Conservation (phyloP, 1,140 invertebrate species). For the Sycophila sp. region DNA sequence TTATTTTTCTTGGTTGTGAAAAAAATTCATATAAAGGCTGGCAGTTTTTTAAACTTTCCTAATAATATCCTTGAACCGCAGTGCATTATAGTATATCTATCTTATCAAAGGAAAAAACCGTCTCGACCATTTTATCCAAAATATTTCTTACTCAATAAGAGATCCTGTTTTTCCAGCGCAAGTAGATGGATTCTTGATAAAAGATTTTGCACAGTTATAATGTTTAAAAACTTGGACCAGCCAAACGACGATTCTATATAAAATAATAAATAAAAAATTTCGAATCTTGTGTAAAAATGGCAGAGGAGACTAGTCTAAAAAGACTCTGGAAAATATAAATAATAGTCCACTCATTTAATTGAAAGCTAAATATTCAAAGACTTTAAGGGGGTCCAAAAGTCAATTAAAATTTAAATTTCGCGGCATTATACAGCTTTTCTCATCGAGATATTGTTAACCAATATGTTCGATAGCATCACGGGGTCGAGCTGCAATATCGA, state of each 20-base stretch:
- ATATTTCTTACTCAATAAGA: not conserved
- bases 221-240: slow-evolving; percentile 15
- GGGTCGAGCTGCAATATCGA: too few relatives aligned
- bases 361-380: too few relatives aligned
- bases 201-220: not conserved
- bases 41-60: slow-evolving; percentile 13
- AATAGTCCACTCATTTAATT: too few relatives aligned
- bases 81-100: not conserved
- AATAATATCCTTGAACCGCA: not conserved
- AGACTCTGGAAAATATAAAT: not conserved
- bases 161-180: not conserved
- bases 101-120: not conserved
- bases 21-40: slow-evolving; percentile 8
- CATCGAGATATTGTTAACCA: too few relatives aligned
- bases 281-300: not conserved
- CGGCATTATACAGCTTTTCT: too few relatives aligned
- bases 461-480: too few relatives aligned
- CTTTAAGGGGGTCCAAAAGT: too few relatives aligned
- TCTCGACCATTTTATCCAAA: not conserved
- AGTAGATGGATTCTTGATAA: not conserved
- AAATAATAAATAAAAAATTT: slow-evolving; percentile 7
- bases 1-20: not conserved
- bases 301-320: slow-evolving; percentile 12
- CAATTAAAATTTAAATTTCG: too few relatives aligned
- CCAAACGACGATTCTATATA: slow-evolving; percentile 25